Percentiles rank a stretch among this genome's conserved stretches.
phyloP scores from a whole-genome alignment of 2,797 vertebrate species.

The Chrysocyon brachyurus region DNA sequence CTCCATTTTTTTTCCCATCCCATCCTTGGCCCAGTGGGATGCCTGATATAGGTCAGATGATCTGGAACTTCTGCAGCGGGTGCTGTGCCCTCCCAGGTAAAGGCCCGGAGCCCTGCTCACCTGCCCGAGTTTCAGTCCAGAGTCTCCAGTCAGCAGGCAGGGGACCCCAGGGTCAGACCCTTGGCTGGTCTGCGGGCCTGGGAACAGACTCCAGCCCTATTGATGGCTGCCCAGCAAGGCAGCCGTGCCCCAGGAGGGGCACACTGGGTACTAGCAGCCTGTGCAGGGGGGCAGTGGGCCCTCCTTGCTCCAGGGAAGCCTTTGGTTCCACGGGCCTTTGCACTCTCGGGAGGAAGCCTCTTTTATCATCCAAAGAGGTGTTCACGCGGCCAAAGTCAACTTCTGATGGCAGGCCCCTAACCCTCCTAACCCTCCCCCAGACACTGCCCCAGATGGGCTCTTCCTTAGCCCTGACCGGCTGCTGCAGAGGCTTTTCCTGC shows the following conservation, averaged over 20 bases:
- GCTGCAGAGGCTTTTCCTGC: background rate
- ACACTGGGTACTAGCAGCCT: background rate
- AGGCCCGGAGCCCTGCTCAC: background rate
- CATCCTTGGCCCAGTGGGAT: rapidly evolving
- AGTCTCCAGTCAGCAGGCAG: rapidly evolving
- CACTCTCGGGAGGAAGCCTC: slow-evolving; percentile 69
- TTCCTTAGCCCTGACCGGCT: rapidly evolving
- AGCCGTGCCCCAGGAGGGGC: background rate
- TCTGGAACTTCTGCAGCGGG: background rate
- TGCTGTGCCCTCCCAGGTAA: rapidly evolving
- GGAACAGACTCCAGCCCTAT: background rate
- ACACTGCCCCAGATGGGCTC: background rate
- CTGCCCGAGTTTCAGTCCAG: background rate
- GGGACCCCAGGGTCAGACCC: background rate
- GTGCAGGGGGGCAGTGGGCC: background rate
- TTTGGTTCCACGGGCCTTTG: slow-evolving; percentile 73
- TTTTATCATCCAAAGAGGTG: background rate
- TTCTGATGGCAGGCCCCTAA: background rate
- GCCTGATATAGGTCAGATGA: background rate
- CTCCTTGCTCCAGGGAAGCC: background rate
- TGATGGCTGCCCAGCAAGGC: background rate
- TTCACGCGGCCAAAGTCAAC: slow-evolving; percentile 63
- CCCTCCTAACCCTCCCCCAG: background rate
- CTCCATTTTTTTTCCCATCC: background rate
- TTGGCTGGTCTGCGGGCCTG: rapidly evolving